Conservation (phyloP, 2,113 vertebrate species). For the Casuarius casuarius region DNA sequence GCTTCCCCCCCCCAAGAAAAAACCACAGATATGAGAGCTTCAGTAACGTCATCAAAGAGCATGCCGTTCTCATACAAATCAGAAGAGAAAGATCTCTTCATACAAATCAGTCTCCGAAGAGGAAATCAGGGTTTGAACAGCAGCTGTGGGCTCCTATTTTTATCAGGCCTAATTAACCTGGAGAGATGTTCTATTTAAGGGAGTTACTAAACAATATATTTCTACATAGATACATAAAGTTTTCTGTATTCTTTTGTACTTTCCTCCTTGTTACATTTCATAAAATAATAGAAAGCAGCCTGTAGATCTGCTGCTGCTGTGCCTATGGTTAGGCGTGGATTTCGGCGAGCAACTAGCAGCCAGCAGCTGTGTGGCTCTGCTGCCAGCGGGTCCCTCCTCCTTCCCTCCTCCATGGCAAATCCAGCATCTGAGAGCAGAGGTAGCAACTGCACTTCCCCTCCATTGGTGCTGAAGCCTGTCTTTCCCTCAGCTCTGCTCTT, state of each 20-base stretch:
- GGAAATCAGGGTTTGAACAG: background rate
- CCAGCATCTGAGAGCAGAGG: background rate
- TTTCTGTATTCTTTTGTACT: background rate
- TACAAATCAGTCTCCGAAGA: background rate
- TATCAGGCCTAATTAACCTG: background rate
- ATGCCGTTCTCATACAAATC: background rate
- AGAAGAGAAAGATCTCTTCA: background rate
- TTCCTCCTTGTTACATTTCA: background rate
- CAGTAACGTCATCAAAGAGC: background rate
- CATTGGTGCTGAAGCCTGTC: too few species aligned
- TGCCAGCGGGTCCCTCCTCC: background rate
- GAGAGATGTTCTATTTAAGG: background rate
- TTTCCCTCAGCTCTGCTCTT: too few species aligned
- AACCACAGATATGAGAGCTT: background rate
- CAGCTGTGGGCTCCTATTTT: background rate
- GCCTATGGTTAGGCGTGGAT: fast-evolving
- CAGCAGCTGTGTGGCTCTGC: background rate
- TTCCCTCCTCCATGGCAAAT: background rate
- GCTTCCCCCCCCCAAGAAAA: background rate
- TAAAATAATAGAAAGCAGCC: background rate
- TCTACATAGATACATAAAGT: background rate
- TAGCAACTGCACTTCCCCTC: background rate
- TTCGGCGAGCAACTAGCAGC: background rate
- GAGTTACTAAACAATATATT: background rate
- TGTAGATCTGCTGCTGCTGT: background rate